Evolutionary conservation across 2,113 vertebrate species (phyloP), one percentile per base, ranked within the genome.

Genomic region (Toxostoma redivivum): DNA sequence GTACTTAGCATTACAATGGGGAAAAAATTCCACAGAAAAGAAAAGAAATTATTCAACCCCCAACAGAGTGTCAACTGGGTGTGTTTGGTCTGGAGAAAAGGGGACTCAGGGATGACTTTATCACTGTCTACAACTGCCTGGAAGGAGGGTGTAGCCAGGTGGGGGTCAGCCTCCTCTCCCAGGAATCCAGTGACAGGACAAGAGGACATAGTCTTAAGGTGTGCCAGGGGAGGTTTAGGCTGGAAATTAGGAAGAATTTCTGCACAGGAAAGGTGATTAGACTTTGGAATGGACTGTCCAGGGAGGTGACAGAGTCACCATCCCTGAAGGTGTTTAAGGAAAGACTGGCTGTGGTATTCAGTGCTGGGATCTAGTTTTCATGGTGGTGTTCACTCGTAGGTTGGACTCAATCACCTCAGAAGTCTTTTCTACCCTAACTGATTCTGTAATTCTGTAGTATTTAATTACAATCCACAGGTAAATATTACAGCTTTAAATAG

Each of bases 351-450:
- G 0, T n/a, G 38, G 40, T 22, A 28, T 33, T 69, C 28, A 38
- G 28, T n/a, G 33, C 20, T 28, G 45, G 9, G 12, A 8, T 54
- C n/a, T 54, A 30, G 40, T 35, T 48, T 37, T 35, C n/a, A 14
- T 5, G 38, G 9, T 54, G 16, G 40, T 24, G 8, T 30, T 78
- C 0, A 0, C 9, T 62, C 48, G 22, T 4, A 54, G 24, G 13
- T 48, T 27, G 16, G 57, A 31, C 35, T 54, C 20, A 12, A 13
- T 25, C 3, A 54, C 7, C 17, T 71, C 57, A 28, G 27, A 77
- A 33, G 22, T 15, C 15, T 77, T 77, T 86, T 60, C 20, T 27
- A 71, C 25, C 7, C 1, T 53, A 44, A 33, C 20, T 62, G 24
- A 40, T 64, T 48, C 40, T 21, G 11, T 48, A 62, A 45, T 44